Percentiles rank a stretch among this genome's conserved stretches.
Conservation (phyloP, 2,888 invertebrate species). For the Phrixothrix hirtus region DNA sequence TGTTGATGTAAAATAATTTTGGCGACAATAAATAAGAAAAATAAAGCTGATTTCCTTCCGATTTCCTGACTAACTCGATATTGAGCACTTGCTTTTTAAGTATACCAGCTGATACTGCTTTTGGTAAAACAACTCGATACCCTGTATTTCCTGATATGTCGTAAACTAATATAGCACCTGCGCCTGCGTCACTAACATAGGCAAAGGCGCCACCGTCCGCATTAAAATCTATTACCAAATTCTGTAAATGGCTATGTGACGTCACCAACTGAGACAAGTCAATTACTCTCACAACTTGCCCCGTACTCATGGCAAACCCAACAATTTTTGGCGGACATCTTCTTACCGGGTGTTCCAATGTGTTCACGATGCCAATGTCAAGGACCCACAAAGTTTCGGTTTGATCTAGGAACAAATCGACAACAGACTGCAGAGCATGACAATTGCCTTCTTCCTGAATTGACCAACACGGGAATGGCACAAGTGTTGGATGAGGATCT, state of each 20-base stretch:
- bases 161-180: conserved; percentile 58
- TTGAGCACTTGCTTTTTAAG: conserved; percentile 63
- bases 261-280: conserved; percentile 60
- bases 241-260: conserved; percentile 61
- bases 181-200: conserved; percentile 59
- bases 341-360: conserved; percentile 62
- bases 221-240: conserved; percentile 63
- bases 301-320: conserved; percentile 61
- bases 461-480: conserved; percentile 70
- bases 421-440: conserved; percentile 70
- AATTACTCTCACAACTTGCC: conserved; percentile 63
- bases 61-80: conserved; percentile 58
- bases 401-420: conserved; percentile 66
- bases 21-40: conserved; percentile 64
- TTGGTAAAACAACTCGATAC: conserved; percentile 63
- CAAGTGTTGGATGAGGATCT: conserved; percentile 58
- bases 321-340: conserved; percentile 65
- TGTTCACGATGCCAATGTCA: conserved; percentile 65
- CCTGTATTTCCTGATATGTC: conserved; percentile 59
- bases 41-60: conserved; percentile 59
- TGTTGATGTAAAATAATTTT: conserved; percentile 62
- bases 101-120: conserved; percentile 54
- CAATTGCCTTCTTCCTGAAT: conserved; percentile 73
- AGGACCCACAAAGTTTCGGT: conserved; percentile 64
- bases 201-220: conserved; percentile 57